Evolutionary conservation across 1,140 invertebrate species (phyloP).

Genomic region (Temnothorax longispinosus): DNA sequence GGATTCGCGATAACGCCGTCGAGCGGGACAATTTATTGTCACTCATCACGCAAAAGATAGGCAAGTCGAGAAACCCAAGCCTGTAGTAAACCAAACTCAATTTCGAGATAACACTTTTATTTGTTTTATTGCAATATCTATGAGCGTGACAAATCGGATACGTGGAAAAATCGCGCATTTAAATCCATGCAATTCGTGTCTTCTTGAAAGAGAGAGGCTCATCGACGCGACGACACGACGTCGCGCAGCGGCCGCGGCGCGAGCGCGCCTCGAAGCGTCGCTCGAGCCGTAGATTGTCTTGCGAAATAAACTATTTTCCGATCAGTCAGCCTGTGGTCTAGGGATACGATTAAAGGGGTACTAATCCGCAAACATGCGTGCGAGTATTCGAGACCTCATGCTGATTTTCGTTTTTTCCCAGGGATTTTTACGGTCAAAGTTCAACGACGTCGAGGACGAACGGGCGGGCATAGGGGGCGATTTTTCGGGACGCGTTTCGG

Average conservation of each 20-base stretch:
- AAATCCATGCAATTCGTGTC: background rate
- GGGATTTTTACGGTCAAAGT: constrained; percentile 82
- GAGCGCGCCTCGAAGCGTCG: background rate
- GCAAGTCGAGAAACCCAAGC: background rate
- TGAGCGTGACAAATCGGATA: too few species aligned
- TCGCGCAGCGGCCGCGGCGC: background rate
- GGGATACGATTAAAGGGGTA: constrained; percentile 76
- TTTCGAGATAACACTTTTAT: background rate
- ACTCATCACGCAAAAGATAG: background rate
- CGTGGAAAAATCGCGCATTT: background rate
- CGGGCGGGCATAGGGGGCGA: background rate
- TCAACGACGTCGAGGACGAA: constrained; percentile 41
- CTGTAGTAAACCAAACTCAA: background rate
- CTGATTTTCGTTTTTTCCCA: constrained; percentile 84
- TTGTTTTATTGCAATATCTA: background rate
- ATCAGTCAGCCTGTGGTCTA: constrained; percentile 84
- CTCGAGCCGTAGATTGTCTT: constrained; percentile 71
- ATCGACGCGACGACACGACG: background rate
- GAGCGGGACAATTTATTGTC: background rate
- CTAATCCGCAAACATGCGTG: constrained; percentile 24
- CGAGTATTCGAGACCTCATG: constrained; percentile 83
- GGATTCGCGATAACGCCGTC: background rate
- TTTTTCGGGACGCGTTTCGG: constrained; percentile 61
- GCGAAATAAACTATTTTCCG: constrained; percentile 74
- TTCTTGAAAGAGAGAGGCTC: background rate